Evolutionary conservation across 2,888 invertebrate species (phyloP), one percentile per base, ranked within the genome.

Genomic region (Flabesymbios commensalis): DNA sequence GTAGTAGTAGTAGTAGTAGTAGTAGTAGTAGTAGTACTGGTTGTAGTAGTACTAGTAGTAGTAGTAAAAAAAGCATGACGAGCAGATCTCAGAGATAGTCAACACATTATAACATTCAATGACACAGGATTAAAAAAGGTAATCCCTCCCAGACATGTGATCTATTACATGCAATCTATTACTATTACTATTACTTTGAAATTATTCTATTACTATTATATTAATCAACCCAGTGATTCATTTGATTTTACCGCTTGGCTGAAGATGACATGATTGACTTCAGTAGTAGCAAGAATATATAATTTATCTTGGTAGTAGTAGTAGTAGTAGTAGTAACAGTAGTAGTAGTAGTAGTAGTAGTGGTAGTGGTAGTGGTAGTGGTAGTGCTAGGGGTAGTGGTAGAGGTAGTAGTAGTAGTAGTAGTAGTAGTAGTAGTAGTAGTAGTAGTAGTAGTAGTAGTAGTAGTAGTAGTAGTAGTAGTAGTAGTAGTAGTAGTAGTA

Each of bases 331-430:
- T 1, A 53, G 54, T 47, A 53, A 39, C 41, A 53, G 54, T 53
- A 53, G 54, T 53, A 53, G 54, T 53, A 53, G 54, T 53, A 53
- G 54, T 53, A 41, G 54, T 53, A 53, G 39, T 53, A 53, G 54
- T 53, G 41, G 54, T 53, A 53, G 54, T 53, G 41, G 54, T 53
- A 53, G 54, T 53, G 41, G 54, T 53, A 53, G 54, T 53, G 17
- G 54, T 53, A 53, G 54, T 53, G 41, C 1, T 53, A 47, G 54
- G 39, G 1, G 54, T 53, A 53, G 54, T 53, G 41, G 54, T 53
- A 53, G 54, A 43, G 41, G 54, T 53, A 53, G 47, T 45, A 45
- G 47, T 45, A 45, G 47, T 45, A 45, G 47, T 22, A 45, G 47
- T 22, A 45, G 47, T 22, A 45, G 47, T 22, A 45, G 47, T 22